A percentile compares a stretch with the other conserved stretches of the same genome.
Conservation (phyloP, 2,888 invertebrate genomes). For the Morinoia aosen region DNA sequence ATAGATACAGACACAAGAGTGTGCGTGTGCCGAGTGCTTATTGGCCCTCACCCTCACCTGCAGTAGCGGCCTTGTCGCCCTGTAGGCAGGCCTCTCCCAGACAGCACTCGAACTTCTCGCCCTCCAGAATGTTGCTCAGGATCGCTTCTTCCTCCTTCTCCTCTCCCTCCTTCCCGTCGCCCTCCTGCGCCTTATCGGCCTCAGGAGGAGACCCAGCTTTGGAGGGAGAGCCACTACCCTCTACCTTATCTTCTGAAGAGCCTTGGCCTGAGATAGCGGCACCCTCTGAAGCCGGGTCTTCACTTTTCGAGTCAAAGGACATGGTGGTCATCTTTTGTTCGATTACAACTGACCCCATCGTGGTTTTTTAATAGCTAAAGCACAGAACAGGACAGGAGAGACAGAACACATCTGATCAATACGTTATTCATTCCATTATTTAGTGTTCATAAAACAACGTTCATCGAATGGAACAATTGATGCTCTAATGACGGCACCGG, state of each 20-base stretch:
- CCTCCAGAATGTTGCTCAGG: slow-evolving; percentile 86
- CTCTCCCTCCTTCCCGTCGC: neutral
- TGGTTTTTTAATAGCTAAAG: neutral
- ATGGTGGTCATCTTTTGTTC: slow-evolving; percentile 49
- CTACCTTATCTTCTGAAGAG: neutral
- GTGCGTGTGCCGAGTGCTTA: neutral
- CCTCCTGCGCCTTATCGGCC: neutral
- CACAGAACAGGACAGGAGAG: neutral
- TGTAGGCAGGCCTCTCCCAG: slow-evolving; percentile 82
- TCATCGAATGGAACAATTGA: no score
- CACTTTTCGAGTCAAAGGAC: slow-evolving; percentile 24
- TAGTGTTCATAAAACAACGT: no score
- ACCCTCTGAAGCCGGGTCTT: slow-evolving; percentile 34
- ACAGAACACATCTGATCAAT: neutral
- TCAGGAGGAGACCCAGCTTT: neutral
- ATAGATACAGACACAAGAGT: neutral
- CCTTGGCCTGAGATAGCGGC: neutral
- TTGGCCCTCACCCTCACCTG: slow-evolving; percentile 77
- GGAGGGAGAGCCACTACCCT: neutral
- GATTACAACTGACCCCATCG: slow-evolving; percentile 28
- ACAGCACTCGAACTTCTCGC: slow-evolving; percentile 82
- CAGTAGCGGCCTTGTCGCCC: slow-evolving; percentile 84
- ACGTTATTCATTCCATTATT: neutral
- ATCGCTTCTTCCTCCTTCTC: slow-evolving; percentile 90
- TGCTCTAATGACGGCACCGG: no score